Evolutionary conservation across 2,888 invertebrate genomes (phyloP), one percentile per base, ranked within the genome.

Genomic region (Amblyteles armatorius): DNA sequence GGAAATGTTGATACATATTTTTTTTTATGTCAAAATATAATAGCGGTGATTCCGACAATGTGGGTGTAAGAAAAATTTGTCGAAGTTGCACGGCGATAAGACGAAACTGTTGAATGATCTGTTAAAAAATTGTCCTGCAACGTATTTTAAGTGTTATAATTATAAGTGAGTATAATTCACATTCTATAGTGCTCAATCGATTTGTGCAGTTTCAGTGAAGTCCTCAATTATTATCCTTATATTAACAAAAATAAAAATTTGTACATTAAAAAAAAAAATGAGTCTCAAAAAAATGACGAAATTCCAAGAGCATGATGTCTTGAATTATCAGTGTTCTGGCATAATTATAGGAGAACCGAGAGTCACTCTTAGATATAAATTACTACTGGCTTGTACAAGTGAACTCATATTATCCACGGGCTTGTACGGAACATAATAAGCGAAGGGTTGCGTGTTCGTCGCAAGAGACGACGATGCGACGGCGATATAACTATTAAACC

Each of bases 401-500:
- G 16, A 73, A 68, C 52, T 68, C 13, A 29, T 63, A 36, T 48
- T 71, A 16, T 33, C 55, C 33, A 52, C 57, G 11, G 11, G 22
- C 57, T 26, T 26, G 57, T 22, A 57, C 26, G 26, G 26, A 11
- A 26, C 22, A 22, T 26, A 57, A 57, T 26, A 11, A 26, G 26
- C 50, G 26, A 26, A 55, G 57, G 60, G 44, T 77, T 73, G 57
- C 68, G 76, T 72, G 65, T 9, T 67, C 40, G 29, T 55, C 77
- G 77, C 72, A 77, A 22, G 19, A 11, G 57, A 57, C 26, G 57
- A 57, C 57, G 26, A 57, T 72, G 84, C 81, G 77, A 81, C 55
- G 36, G 52, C 68, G 40, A 71, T 81, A 19, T 44, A 77, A 84
- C 72, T 72, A 81, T 84, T 84, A 73, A 22, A 29, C 22, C 52